These are phyloP conservation scores for Tigriopus californicus DNA, from an alignment of 2,888 invertebrate genomes.

Conservation along the genomic window DNA sequence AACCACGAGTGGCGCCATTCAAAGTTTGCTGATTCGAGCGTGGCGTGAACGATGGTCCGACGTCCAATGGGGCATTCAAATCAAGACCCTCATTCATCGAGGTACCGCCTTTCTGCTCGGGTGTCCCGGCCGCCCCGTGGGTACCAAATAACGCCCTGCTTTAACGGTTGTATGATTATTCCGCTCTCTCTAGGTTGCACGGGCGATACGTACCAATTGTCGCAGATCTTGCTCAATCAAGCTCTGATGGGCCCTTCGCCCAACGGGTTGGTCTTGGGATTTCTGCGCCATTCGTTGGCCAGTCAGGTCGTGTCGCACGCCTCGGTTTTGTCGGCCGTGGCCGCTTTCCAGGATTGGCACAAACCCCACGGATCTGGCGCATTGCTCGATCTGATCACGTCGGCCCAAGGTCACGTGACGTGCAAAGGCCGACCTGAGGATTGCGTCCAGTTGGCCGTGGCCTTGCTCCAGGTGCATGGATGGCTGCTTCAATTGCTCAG, in stretches of 20 bases:
- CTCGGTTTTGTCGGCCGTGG: constrained; percentile 34
- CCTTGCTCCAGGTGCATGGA: constrained; percentile 50
- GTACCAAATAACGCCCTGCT: too few relatives aligned
- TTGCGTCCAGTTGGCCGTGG: constrained; percentile 51
- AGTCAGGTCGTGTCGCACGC: constrained; percentile 40
- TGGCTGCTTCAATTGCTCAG: constrained; percentile 24
- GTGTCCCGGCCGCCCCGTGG: too few relatives aligned
- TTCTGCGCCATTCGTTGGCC: constrained; percentile 73
- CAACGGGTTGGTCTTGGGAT: constrained; percentile 72
- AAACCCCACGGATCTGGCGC: constrained; percentile 74
- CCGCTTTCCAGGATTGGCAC: constrained; percentile 66
- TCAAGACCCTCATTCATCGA: constrained; percentile 51
- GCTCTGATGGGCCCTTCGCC: constrained; percentile 82
- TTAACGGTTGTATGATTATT: too few relatives aligned
- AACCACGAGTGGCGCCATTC: constrained; percentile 34
- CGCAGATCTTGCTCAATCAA: constrained; percentile 81
- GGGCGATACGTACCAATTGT: constrained; percentile 34
- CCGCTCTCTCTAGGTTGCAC: too few relatives aligned
- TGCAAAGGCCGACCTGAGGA: constrained; percentile 52
- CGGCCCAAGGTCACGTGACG: constrained; percentile 17
- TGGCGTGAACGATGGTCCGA: constrained; percentile 93
- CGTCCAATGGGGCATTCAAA: constrained; percentile 85
- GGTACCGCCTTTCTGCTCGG: too few relatives aligned
- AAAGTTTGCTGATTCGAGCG: constrained; percentile 48
- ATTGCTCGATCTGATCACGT: constrained; percentile 60